These are phyloP conservation scores for Neosilurus hyrtlii DNA, from an alignment of 2,797 vertebrate species.

Conservation along the genomic window DNA sequence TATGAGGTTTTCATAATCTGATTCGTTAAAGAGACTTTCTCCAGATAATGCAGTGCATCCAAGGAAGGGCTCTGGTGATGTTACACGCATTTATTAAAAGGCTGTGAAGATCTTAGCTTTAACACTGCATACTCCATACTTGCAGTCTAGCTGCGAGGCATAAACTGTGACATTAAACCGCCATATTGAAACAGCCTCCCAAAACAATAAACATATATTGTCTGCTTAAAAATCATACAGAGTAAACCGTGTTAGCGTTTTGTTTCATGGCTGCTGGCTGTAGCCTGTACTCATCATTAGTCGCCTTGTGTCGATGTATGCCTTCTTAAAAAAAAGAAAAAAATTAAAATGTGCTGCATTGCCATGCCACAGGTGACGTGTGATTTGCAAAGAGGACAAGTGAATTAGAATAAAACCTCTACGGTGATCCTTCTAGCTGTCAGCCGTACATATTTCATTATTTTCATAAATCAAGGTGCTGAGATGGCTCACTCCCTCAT, in stretches of 20 bases:
- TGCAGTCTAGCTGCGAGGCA: conserved; percentile 9
- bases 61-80: conserved; percentile 37
- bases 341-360: conserved; percentile 29
- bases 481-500: conserved; percentile 83
- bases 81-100: conserved; percentile 45
- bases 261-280: conserved; percentile 17
- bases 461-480: conserved; percentile 90
- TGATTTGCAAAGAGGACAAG: conserved; percentile 98
- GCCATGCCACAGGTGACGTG: conserved; percentile 91
- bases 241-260: neutral
- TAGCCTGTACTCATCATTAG: conserved; percentile 33
- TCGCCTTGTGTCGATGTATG: conserved; percentile 23
- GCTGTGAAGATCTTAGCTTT: conserved; percentile 37
- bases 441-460: conserved; percentile 92
- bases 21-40: conserved; percentile 53
- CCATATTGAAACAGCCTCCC: neutral
- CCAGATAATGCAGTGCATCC: conserved; percentile 45
- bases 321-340: neutral
- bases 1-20: conserved; percentile 56
- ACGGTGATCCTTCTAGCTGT: conserved; percentile 97
- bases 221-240: conserved; percentile 8
- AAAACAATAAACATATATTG: neutral
- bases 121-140: conserved; percentile 5
- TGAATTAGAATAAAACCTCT: conserved; percentile 97
- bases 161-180: conserved; percentile 9